Percentiles rank a stretch among this genome's conserved stretches.
These are phyloP conservation scores for Prietella phreatophila DNA, from an alignment of 2,113 vertebrate species.

Conservation along the genomic window DNA sequence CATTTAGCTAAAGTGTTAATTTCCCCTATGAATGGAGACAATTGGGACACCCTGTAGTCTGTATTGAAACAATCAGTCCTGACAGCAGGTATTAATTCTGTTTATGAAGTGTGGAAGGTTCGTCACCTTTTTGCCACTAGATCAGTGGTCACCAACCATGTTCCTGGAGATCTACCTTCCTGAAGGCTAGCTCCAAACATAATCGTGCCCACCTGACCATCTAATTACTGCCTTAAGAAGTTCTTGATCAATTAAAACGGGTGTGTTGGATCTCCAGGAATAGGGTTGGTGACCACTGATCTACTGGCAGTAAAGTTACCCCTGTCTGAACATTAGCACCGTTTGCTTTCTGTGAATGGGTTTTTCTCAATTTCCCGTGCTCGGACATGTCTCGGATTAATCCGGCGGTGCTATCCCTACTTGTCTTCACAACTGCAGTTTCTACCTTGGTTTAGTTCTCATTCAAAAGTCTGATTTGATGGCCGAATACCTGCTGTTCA, in stretches of 20 bases:
- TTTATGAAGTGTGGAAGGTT: background rate
- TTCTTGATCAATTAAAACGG: no score
- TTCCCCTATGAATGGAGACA: no score
- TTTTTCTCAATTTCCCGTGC: background rate
- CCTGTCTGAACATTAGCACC: background rate
- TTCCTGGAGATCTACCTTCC: no score
- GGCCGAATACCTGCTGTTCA: background rate
- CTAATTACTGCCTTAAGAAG: no score
- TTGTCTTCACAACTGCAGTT: background rate
- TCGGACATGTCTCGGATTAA: background rate
- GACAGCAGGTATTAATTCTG: background rate
- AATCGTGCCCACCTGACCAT: no score
- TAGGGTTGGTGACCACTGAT: no score
- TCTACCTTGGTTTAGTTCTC: background rate
- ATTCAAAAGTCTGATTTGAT: background rate
- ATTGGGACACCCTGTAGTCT: background rate
- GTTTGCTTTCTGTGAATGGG: background rate
- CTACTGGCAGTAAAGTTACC: no score
- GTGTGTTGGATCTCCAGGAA: no score
- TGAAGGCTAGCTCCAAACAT: no score
- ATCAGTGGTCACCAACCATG: background rate
- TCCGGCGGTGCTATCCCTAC: background rate
- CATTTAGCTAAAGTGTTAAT: no score
- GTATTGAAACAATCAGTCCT: background rate
- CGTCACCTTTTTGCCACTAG: background rate